Conservation (phyloP, 2,888 invertebrate genomes). For the Argynnis bischoffii region DNA sequence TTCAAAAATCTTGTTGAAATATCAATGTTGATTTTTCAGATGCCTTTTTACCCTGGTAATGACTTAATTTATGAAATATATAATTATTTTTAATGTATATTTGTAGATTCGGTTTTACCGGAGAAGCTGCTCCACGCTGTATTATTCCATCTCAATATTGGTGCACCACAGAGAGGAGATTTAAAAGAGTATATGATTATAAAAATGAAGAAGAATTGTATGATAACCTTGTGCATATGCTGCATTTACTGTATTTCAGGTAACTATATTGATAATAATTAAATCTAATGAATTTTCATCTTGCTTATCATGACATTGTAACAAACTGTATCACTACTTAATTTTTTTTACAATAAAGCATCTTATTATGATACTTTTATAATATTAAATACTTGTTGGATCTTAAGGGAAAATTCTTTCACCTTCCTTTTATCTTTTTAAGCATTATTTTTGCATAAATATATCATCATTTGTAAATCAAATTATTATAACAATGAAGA, state of each 20-base stretch:
- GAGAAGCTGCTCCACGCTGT: constrained; percentile 93
- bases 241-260: constrained; percentile 95
- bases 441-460: too few species aligned
- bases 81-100: constrained; percentile 2
- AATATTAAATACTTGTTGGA: too few species aligned
- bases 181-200: constrained; percentile 85
- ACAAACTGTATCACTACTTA: too few species aligned
- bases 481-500: too few species aligned
- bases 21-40: neutral
- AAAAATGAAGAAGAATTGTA: constrained; percentile 87
- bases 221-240: constrained; percentile 92
- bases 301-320: too few species aligned
- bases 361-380: too few species aligned
- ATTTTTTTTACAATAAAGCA: too few species aligned
- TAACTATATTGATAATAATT: constrained; percentile 54
- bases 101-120: constrained; percentile 93
- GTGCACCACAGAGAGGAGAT: constrained; percentile 83
- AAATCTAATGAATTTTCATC: too few species aligned
- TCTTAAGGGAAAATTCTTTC: too few species aligned
- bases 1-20: too few species aligned
- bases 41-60: neutral
- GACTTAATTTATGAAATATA: neutral
- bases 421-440: too few species aligned
- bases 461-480: too few species aligned
- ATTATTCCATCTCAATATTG: constrained; percentile 91